Base-by-base conservation (phyloP, 2,888 invertebrate genomes). In the Pachymerium ferrugineum region DNA sequence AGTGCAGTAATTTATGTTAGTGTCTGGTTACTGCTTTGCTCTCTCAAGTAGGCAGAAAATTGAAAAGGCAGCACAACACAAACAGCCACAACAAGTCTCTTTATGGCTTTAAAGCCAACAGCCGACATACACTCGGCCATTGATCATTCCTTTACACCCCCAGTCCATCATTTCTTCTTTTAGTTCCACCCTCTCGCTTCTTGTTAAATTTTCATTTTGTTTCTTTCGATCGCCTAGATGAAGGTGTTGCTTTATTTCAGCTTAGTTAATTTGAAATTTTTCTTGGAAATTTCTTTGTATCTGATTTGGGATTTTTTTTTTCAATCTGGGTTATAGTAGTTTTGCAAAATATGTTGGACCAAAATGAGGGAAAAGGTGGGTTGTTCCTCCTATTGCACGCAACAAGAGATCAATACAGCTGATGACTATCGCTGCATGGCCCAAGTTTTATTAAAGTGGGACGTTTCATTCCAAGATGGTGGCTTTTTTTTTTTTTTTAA, bases 391-490 rank as follows among this genome's bases (percentile, higher is more conserved):
- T 54, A 54, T 54, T 54, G 47, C 47, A 54, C 47, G 47, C 47
- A 54, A 54, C 47, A 54, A 54, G 47, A 54, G 47, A 54, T 54
- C 47, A 54, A 54, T 54, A 54, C 47, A 16, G 47, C 47, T 54
- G 47, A 54, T 54, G 47, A 54, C 47, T 54, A 54, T 54, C 47
- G 47, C 47, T 54, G 19, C 22, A 54, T 54, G 47, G 47, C 19
- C 47, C 47, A 54, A 54, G 47, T 54, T 54, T 54, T 54, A 54
- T 54, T 54, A 54, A 54, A 54, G 47, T 54, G 47, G 47, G 47
- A 54, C 19, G 16, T 54, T 54, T 54, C 47, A 54, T 54, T 4
- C 47, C 10, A 19, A 16, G 47, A 54, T 54, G 47, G 16, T n/a
- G n/a, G n/a, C n/a, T n/a, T n/a, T n/a, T n/a, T n/a, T n/a, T n/a